phyloP scores from a whole-genome alignment of 64 coral and sea anemone genomes.

The Astreopora myriophthalma region DNA sequence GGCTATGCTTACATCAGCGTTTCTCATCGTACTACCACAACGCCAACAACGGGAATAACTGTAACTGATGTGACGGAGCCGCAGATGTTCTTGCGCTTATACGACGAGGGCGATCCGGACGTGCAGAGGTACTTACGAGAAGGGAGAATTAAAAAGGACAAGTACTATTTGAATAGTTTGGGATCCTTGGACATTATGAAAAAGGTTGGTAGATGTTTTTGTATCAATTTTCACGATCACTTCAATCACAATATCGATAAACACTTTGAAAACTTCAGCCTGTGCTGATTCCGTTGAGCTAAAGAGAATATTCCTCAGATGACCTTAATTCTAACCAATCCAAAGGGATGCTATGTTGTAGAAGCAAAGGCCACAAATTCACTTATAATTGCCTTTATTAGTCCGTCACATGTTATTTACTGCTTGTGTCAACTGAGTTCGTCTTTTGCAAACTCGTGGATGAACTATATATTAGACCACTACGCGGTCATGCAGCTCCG shows the following conservation, averaged over 20 bases:
- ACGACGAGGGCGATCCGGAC: neutral
- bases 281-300: too few relatives aligned
- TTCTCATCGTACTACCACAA: neutral
- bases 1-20: slow-evolving; percentile 73
- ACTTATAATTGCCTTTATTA: too few relatives aligned
- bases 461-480: too few relatives aligned
- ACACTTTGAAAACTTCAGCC: too few relatives aligned
- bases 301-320: too few relatives aligned
- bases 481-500: too few relatives aligned
- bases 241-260: neutral
- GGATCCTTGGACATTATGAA: slow-evolving; percentile 53
- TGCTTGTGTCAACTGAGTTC: too few relatives aligned
- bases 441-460: too few relatives aligned
- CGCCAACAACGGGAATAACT: neutral
- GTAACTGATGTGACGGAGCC: neutral
- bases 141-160: neutral
- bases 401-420: too few relatives aligned
- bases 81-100: slow-evolving; percentile 62
- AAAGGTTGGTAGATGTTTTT: neutral
- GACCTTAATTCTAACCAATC: too few relatives aligned
- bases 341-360: too few relatives aligned
- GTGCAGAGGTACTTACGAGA: neutral
- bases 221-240: neutral
- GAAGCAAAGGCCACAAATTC: too few relatives aligned
- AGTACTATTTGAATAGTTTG: slow-evolving; percentile 38